Evolutionary conservation across 2,888 invertebrate species (phyloP).

Genomic region (Lasioglossum figueresi): DNA sequence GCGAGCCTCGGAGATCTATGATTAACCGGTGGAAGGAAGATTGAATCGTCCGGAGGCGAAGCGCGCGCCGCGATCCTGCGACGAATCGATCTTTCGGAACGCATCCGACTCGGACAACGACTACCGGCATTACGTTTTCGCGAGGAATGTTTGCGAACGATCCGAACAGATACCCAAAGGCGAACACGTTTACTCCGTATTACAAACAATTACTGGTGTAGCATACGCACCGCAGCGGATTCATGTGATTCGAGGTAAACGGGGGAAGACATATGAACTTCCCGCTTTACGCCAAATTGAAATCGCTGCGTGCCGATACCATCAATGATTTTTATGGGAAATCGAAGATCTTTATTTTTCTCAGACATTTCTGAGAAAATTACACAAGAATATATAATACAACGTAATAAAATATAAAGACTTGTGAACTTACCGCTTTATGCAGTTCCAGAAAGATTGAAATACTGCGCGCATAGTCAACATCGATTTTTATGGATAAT

Average conservation of each 20-base stretch:
- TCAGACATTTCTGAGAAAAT: no score
- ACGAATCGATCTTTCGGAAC: conserved; percentile 54
- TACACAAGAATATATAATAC: no score
- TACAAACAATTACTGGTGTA: neutral
- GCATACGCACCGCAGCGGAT: neutral
- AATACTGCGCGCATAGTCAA: no score
- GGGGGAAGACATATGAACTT: neutral
- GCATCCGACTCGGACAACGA: conserved; percentile 22
- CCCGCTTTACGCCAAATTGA: neutral
- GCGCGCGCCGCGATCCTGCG: conserved; percentile 39
- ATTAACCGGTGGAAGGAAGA: conserved; percentile 50
- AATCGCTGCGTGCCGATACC: neutral
- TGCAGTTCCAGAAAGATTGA: no score
- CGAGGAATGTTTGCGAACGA: conserved; percentile 5
- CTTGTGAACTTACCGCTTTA: no score
- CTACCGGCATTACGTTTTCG: conserved; percentile 9
- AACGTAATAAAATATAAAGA: no score
- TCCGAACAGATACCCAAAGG: neutral
- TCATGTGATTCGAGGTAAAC: neutral
- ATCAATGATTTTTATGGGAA: no score
- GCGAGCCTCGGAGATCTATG: conserved; percentile 44
- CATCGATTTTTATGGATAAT: no score
- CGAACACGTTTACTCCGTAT: neutral
- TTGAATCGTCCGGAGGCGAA: conserved; percentile 56
- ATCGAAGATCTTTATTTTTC: no score